Percentiles rank a stretch among this genome's conserved stretches.
Evolutionary conservation across 2,797 vertebrate species (phyloP).

Genomic region (Carapus acus): DNA sequence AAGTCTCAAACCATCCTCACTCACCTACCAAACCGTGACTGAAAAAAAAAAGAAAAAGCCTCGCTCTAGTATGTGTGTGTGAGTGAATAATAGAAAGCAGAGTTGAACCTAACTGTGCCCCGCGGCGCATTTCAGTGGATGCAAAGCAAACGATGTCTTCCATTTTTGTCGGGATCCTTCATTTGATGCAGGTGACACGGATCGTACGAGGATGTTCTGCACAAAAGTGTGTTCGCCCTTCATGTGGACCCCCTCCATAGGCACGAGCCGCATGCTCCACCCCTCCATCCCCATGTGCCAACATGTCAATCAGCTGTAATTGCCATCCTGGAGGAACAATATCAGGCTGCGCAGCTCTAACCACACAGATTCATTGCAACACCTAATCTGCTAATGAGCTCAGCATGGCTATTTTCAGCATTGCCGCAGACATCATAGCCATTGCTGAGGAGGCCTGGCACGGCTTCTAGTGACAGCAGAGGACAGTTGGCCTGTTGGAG

Average conservation of each 20-base stretch:
- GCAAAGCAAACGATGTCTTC: constrained; percentile 19
- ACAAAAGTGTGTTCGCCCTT: constrained; percentile 77
- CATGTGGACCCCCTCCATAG: constrained; percentile 73
- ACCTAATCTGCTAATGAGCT: constrained; percentile 92
- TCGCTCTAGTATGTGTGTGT: no score
- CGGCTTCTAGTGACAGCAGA: constrained; percentile 78
- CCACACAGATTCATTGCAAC: constrained; percentile 82
- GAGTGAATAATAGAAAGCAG: no score
- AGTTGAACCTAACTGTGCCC: background rate
- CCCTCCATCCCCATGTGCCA: constrained; percentile 74
- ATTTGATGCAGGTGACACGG: constrained; percentile 15
- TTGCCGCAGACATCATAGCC: constrained; percentile 61
- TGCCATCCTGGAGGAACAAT: constrained; percentile 84
- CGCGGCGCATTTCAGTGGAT: constrained; percentile 2
- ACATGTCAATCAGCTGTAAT: constrained; percentile 92
- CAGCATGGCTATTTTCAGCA: constrained; percentile 79
- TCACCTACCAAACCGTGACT: constrained; percentile 5
- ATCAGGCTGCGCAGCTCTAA: constrained; percentile 74
- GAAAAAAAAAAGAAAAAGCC: background rate
- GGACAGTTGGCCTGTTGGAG: constrained; percentile 69
- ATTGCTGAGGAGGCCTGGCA: constrained; percentile 56
- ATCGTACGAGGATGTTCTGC: constrained; percentile 25
- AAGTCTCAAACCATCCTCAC: background rate
- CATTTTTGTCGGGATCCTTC: constrained; percentile 3
- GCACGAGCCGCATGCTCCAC: constrained; percentile 67